These are phyloP conservation scores for Drosophila anomelani DNA, from an alignment of 2,888 invertebrate genomes.

Conservation along the genomic window DNA sequence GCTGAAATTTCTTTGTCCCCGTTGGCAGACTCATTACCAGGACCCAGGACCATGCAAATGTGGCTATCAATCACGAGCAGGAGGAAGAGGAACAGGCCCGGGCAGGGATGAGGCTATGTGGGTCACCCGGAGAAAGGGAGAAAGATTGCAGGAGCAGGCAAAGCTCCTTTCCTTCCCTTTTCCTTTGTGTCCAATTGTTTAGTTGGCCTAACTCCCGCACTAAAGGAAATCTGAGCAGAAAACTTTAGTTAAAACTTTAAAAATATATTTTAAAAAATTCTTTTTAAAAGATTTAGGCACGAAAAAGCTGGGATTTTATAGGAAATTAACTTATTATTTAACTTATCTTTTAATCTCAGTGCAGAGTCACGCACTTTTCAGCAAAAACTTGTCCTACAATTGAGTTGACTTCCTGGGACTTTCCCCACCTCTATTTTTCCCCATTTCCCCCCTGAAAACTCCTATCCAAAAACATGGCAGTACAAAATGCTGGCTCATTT, in stretches of 20 bases:
- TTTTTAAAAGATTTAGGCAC: not conserved
- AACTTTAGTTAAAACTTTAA: not conserved
- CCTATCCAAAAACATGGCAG: conserved; percentile 21
- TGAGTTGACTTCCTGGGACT: conserved; percentile 23
- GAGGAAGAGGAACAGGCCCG: conserved; percentile 3
- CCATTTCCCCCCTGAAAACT: not conserved
- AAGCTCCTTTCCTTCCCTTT: conserved; percentile 7
- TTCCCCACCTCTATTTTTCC: conserved; percentile 1
- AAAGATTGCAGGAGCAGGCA: conserved; percentile 22
- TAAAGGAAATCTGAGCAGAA: not conserved
- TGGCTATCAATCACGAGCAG: conserved; percentile 73
- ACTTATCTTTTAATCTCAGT: conserved; percentile 10
- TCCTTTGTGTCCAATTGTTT: conserved; percentile 26
- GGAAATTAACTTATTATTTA: not conserved
- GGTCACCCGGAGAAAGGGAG: conserved; percentile 27
- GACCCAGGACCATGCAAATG: conserved; percentile 67
- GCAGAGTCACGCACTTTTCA: conserved; percentile 52
- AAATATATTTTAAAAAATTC: not conserved
- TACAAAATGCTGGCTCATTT: conserved; percentile 72
- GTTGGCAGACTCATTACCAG: conserved; percentile 73
- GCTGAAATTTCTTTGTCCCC: conserved; percentile 57
- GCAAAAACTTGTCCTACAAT: conserved; percentile 31
- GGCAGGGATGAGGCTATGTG: conserved; percentile 17
- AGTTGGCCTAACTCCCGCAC: conserved; percentile 10
- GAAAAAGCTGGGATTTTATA: not conserved